phyloP scores from a whole-genome alignment of 2,888 invertebrate species.

The Trachelus stipa region DNA sequence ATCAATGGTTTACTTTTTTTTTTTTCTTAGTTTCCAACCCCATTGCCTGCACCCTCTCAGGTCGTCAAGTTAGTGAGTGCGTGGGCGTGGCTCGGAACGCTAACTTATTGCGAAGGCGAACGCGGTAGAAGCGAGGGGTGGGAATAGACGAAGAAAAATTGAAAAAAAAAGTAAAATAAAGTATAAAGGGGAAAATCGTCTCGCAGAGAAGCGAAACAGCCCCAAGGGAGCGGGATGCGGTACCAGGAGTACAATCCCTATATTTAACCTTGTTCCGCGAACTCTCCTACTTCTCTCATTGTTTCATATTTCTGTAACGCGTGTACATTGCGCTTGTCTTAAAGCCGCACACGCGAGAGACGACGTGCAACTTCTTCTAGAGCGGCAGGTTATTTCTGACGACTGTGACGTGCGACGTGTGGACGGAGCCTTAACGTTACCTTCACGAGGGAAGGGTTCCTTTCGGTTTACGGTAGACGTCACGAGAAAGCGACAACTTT shows the following conservation, averaged over 20 bases:
- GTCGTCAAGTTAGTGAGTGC: not conserved
- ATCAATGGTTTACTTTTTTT: not conserved
- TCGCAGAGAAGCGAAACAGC: not conserved
- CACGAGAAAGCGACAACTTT: not conserved
- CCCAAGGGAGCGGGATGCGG: not conserved
- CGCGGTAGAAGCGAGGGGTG: not conserved
- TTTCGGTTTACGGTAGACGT: not conserved
- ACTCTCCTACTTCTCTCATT: not conserved
- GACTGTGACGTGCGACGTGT: not conserved
- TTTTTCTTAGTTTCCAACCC: not conserved
- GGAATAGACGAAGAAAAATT: not conserved
- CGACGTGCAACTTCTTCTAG: not conserved
- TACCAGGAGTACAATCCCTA: not conserved
- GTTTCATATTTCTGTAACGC: constrained; percentile 8
- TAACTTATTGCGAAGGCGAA: not conserved
- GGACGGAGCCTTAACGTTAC: not conserved
- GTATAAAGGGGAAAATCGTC: not conserved
- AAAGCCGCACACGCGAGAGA: not conserved
- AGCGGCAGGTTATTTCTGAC: not conserved
- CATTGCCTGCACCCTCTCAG: not conserved
- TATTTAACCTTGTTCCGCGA: constrained; percentile 2
- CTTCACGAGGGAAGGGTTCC: not conserved
- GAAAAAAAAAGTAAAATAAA: not conserved
- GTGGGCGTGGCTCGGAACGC: not conserved
- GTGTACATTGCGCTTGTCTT: not conserved